Evolutionary conservation across 2,888 invertebrate species (phyloP).

Genomic region (Pandemis corylana): DNA sequence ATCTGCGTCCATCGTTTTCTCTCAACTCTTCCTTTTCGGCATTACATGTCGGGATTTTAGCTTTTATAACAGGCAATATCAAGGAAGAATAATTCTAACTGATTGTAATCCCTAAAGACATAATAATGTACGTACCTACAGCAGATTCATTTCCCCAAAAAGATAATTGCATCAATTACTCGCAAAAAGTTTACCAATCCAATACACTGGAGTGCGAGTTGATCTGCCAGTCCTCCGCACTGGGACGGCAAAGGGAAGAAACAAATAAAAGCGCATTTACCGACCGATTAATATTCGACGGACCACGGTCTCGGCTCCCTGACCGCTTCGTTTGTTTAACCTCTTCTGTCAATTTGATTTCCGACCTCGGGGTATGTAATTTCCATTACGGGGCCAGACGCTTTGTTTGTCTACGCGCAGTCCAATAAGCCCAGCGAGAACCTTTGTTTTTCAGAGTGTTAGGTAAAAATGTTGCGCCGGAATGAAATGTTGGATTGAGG

Average conservation of each 20-base stretch:
- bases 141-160: neutral
- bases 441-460: constrained; percentile 56
- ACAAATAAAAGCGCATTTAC: constrained; percentile 45
- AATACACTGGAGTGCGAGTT: constrained; percentile 16
- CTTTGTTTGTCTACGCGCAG: constrained; percentile 76
- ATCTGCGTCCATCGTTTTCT: too few relatives aligned
- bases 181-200: neutral
- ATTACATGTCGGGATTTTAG: too few relatives aligned
- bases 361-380: constrained; percentile 83
- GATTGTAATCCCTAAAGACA: neutral
- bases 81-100: neutral
- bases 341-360: constrained; percentile 85
- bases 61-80: too few relatives aligned
- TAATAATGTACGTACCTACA: neutral
- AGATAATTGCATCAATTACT: constrained; percentile 23
- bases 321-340: constrained; percentile 84
- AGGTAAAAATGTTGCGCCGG: constrained; percentile 55
- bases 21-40: too few relatives aligned
- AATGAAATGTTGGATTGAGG: constrained; percentile 1
- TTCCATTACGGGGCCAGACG: constrained; percentile 79
- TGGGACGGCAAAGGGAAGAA: constrained; percentile 28
- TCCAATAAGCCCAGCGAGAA: constrained; percentile 66
- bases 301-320: constrained; percentile 67
- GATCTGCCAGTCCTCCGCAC: constrained; percentile 18
- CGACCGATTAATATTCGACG: constrained; percentile 48